These are phyloP conservation scores for Anniella stebbinsi DNA, from an alignment of 2,797 vertebrate genomes.

Conservation along the genomic window DNA sequence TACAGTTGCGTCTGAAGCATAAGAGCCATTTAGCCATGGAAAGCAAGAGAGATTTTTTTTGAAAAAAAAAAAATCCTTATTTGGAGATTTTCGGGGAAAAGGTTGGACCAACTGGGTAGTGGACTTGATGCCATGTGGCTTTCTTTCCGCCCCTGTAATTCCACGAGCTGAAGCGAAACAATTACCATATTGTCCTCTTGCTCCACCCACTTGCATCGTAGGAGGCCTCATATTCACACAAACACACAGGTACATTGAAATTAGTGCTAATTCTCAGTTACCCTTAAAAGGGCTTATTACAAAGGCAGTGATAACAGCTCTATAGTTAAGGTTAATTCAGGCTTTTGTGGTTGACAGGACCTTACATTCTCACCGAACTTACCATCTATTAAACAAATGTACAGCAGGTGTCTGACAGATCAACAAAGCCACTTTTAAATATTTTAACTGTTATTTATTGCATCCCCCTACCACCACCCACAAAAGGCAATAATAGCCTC, in stretches of 20 bases:
- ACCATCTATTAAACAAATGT: constrained; percentile 65
- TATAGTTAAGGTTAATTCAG: constrained; percentile 58
- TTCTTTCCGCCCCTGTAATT: constrained; percentile 31
- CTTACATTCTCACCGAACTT: constrained; percentile 51
- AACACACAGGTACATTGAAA: constrained; percentile 48
- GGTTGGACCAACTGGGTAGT: constrained; percentile 5
- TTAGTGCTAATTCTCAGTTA: constrained; percentile 34
- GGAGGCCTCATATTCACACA: constrained; percentile 41
- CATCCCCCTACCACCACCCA: constrained; percentile 27
- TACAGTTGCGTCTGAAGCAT: background rate
- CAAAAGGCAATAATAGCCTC: constrained; percentile 59
- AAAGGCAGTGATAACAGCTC: constrained; percentile 38
- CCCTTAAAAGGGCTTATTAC: constrained; percentile 46
- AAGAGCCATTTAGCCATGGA: constrained; percentile 9
- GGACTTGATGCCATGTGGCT: constrained; percentile 15
- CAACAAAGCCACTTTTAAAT: constrained; percentile 68
- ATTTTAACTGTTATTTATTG: constrained; percentile 70
- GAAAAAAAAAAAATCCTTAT: constrained; percentile 27
- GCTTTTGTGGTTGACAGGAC: constrained; percentile 57
- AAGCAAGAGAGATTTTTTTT: background rate
- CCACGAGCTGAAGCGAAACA: constrained; percentile 41
- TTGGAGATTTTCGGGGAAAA: constrained; percentile 31
- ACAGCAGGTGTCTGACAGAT: constrained; percentile 63
- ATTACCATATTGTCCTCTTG: constrained; percentile 45
- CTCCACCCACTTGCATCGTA: constrained; percentile 30